These are phyloP conservation scores for Parapsyche elsis DNA, from an alignment of 1,140 invertebrate genomes.

Conservation along the genomic window DNA sequence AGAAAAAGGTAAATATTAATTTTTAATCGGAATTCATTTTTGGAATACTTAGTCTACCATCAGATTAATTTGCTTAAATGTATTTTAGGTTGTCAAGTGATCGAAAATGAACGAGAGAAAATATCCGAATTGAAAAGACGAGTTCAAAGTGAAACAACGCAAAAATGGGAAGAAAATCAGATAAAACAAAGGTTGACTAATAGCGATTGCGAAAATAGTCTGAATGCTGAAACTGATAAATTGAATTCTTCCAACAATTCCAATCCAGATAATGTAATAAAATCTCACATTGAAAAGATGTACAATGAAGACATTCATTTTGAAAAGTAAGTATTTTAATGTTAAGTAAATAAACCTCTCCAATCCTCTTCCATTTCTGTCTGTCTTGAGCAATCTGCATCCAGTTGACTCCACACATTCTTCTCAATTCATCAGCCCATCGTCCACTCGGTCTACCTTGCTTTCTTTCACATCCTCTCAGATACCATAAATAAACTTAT, in stretches of 20 bases:
- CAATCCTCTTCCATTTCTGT: too few species aligned
- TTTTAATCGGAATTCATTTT: background rate
- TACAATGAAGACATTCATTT: background rate
- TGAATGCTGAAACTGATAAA: background rate
- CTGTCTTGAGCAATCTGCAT: too few species aligned
- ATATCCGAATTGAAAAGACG: constrained; percentile 87
- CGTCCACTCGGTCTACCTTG: too few species aligned
- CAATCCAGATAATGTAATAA: background rate
- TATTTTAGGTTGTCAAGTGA: constrained; percentile 82
- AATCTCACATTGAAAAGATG: background rate
- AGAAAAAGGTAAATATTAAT: constrained; percentile 79
- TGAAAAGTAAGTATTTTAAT: constrained; percentile 21
- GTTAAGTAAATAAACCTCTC: background rate
- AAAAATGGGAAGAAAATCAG: constrained; percentile 79
- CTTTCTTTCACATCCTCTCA: too few species aligned
- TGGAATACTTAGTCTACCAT: background rate
- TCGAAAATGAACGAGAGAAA: constrained; percentile 88
- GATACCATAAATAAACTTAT: too few species aligned
- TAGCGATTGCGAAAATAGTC: constrained; percentile 14
- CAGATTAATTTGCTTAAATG: background rate
- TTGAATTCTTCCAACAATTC: background rate
- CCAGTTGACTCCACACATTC: too few species aligned
- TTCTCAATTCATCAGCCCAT: too few species aligned
- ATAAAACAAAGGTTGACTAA: constrained; percentile 12
- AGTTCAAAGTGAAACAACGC: constrained; percentile 88